phyloP scores from a whole-genome alignment of 2,113 vertebrate species.

The Paratilapia polleni region DNA sequence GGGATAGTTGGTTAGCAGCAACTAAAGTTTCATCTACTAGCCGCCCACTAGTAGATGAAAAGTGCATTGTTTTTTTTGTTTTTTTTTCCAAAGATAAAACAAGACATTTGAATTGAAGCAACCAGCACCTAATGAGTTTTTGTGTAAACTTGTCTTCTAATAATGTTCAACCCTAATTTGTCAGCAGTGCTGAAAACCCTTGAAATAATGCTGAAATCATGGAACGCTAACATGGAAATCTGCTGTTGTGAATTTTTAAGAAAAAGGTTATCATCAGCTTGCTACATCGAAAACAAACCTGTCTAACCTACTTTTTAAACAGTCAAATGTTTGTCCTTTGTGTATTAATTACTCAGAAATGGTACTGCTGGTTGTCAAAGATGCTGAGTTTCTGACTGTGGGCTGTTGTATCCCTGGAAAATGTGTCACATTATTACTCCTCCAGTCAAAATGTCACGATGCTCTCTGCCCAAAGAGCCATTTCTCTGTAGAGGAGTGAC shows the following conservation, averaged over 20 bases:
- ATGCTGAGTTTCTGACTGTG: not conserved
- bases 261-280: not conserved
- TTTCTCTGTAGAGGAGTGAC: constrained; percentile 24
- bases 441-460: constrained; percentile 17
- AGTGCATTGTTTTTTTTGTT: not conserved
- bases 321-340: constrained; percentile 1
- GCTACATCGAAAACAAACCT: not conserved
- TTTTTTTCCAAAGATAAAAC: not conserved
- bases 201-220: not conserved
- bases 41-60: no score
- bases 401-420: not conserved
- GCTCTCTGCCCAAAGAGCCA: constrained; percentile 4
- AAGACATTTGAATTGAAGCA: not conserved
- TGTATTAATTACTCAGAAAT: constrained; percentile 3
- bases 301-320: not conserved
- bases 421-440: not conserved
- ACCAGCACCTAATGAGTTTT: no score
- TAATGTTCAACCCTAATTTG: not conserved
- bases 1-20: not conserved
- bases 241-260: not conserved
- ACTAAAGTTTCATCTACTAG: no score
- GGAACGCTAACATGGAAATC: not conserved
- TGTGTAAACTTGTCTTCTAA: not conserved
- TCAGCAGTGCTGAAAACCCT: not conserved
- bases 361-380: not conserved